Base-by-base conservation (phyloP, 2,888 invertebrate genomes). In the Heliconius sara region DNA sequence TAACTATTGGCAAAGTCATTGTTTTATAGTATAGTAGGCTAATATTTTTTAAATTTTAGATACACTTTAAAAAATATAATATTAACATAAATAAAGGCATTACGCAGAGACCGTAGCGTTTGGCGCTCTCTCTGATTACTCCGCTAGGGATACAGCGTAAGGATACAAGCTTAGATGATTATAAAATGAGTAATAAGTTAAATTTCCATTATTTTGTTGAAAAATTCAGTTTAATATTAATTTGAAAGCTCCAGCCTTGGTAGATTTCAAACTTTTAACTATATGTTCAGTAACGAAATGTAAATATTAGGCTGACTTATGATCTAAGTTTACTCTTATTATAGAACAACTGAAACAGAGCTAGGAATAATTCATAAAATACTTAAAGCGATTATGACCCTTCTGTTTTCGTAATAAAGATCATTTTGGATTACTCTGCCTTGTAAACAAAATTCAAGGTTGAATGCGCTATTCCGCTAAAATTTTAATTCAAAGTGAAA, bases 271-370 rank as follows among this genome's bases (percentile, higher is more conserved):
- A 78, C 68, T 78, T 73, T 30, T 68, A 75, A 79, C 68, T 68
- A 65, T 25, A 74, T 74, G 68, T 75, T 79, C 74, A 70, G 68
- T 79, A 75, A 79, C 63, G 78, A 79, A 74, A 60, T 75, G 78
- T 79, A 74, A 75, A 75, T 75, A 73, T 78, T 68, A 71, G 60
- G 74, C 47, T 75, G 67, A 68, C 78, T 74, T 74, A 79, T 57
- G 34, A 71, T 43, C 47, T 63, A 68, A 30, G 65, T 67, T 78
- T 78, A 73, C 78, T 78, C 57, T 67, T 67, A 27, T 73, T 34
- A 74, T 57, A 30, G 67, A 57, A 79, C 63, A 75, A 47, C 47
- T 72, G 67, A 68, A 70, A 74, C 43, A 68, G 43, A 68, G 79
- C 63, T 78, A 60, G 30, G 47, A 78, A 74, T 78, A 68, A 66